phyloP scores from a whole-genome alignment of 2,797 vertebrate genomes.

The Pangasius krempfi region DNA sequence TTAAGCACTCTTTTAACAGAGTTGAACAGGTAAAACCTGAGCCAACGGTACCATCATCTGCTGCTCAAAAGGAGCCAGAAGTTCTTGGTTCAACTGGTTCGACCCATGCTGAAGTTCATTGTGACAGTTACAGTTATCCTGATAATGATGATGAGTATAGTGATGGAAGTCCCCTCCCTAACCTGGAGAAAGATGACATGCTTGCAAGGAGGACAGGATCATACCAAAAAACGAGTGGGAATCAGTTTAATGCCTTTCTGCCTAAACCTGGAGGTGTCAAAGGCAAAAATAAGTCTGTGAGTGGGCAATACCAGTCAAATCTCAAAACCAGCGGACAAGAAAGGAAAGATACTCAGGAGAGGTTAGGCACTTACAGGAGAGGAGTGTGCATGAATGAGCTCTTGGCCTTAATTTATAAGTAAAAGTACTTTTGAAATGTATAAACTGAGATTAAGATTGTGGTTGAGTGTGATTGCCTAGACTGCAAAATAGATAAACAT shows the following conservation, averaged over 20 bases:
- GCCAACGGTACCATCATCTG: constrained; percentile 32
- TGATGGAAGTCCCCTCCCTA: constrained; percentile 57
- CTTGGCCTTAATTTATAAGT: background rate
- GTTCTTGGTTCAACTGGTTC: constrained; percentile 31
- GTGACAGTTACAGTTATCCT: background rate
- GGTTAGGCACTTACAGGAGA: constrained; percentile 48
- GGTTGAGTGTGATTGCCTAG: background rate
- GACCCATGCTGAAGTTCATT: constrained; percentile 4
- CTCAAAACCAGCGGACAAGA: constrained; percentile 55
- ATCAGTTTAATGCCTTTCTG: constrained; percentile 65
- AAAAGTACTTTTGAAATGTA: background rate
- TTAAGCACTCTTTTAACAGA: constrained; percentile 64
- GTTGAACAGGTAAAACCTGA: constrained; percentile 58
- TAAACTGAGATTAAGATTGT: background rate
- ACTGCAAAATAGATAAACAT: background rate
- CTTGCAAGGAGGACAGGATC: constrained; percentile 76
- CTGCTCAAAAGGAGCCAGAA: constrained; percentile 53
- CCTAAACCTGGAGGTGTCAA: constrained; percentile 72
- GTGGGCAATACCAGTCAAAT: constrained; percentile 55
- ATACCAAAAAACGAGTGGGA: constrained; percentile 66
- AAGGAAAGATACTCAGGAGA: constrained; percentile 35
- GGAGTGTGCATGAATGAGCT: background rate
- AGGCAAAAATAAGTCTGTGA: constrained; percentile 53
- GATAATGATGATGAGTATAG: constrained; percentile 59
- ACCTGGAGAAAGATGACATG: constrained; percentile 83